Evolutionary conservation across 2,797 vertebrate species (phyloP), one percentile per base, ranked within the genome.

Genomic region (Semaprochilodus insignis): DNA sequence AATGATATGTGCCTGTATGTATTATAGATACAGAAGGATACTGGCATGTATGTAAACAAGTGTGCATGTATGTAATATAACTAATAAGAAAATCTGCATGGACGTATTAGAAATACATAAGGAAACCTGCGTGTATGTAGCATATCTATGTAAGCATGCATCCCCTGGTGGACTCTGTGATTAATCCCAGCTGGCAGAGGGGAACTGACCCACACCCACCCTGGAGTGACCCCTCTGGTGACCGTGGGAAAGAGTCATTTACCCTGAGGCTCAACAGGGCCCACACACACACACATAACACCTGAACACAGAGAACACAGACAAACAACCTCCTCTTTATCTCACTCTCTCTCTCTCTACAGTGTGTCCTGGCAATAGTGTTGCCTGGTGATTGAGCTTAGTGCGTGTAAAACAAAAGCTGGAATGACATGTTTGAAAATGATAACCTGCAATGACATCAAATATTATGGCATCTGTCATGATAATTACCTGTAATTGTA

Each of bases 161-260:
- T 91, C 83, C 88, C 63, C 76, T 44, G 40, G 40, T 44, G 40
- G 0, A 70, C 44, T 48, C 40, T 23, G 3, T 69, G 67, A 70
- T n/a, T 67, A 15, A 44, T 69, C 36, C 66, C 66, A 69, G 36
- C 19, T 69, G 34, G 66, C 66, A 44, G 66, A 69, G 66, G 6
- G 17, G 36, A 69, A 36, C 31, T 44, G 67, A 51, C 69, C 69
- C 44, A 71, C 15, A 7, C n/a, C 52, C n/a, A 51, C 40, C 69
- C 48, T n/a, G 11, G 6, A 51, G 69, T 71, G 69, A 51, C 69
- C 40, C n/a, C 69, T 25, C 15, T 44, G 21, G 44, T 48, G 69
- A 52, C n/a, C 11, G 21, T 51, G 69, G 44, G 69, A 25, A 23
- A 23, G 14, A 48, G 44, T 25, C 60, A 31, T 52, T 52, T 48